Conservation (phyloP, 2,113 vertebrate species). For the Scartelaos histophorus region DNA sequence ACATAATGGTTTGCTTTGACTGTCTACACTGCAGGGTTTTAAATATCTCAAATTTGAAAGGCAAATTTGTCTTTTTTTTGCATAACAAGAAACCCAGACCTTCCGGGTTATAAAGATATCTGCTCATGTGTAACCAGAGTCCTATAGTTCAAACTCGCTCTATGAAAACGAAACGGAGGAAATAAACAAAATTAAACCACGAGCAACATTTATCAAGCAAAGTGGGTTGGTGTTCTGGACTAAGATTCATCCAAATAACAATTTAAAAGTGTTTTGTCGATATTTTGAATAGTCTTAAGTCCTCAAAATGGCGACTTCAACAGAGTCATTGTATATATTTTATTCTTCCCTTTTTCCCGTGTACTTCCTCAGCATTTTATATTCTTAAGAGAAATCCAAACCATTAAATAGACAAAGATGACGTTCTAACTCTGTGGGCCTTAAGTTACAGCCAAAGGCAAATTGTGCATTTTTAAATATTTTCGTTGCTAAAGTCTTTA, state of each 20-base stretch:
- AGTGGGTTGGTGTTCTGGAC: not conserved
- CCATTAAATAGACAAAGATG: constrained; percentile 35
- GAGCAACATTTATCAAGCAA: not conserved
- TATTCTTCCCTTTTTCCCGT: not conserved
- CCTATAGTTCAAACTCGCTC: not conserved
- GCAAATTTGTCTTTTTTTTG: not conserved
- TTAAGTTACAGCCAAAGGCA: constrained; percentile 42
- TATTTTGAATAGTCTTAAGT: no score
- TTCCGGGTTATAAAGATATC: not conserved
- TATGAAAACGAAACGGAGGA: not conserved
- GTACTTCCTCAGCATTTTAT: constrained; percentile 8
- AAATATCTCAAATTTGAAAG: not conserved
- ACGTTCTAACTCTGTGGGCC: constrained; percentile 35
- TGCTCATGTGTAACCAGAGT: not conserved
- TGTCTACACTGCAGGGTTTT: not conserved
- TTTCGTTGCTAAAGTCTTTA: constrained; percentile 52
- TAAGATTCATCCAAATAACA: not conserved
- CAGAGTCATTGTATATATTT: constrained; percentile 1
- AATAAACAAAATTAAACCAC: not conserved
- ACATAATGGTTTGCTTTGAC: not conserved
- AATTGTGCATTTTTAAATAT: constrained; percentile 39
- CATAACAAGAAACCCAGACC: not conserved
- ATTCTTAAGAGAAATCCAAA: constrained; percentile 8
- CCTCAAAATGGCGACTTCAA: not conserved
- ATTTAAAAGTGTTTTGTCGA: no score